Evolutionary conservation across 2,797 vertebrate species (phyloP), one percentile per base, ranked within the genome.

Genomic region (Limosa lapponica): DNA sequence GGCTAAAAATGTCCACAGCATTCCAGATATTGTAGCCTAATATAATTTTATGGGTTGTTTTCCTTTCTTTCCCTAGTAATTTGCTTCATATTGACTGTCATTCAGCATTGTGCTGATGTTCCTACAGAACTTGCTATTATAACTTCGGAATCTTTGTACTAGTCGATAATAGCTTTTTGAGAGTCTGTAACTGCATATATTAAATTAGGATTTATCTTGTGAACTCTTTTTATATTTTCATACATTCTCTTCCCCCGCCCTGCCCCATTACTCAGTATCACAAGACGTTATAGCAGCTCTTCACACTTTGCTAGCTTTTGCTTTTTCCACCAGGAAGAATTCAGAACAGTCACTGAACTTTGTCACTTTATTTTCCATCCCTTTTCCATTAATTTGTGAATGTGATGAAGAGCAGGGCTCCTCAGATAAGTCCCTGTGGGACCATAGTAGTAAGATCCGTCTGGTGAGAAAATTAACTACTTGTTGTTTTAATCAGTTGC

Each of bases 151-250:
- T 55, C 55, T 89, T 81, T 87, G 48, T 82, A 73, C 24, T 71
- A 67, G 36, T 48, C 83, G 69, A 82, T 70, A 96, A 93, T 30
- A 79, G 78, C 74, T 85, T 80, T 89, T 91, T 62, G 57, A 69
- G 83, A 79, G 51, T 25, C 55, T 82, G 28, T 52, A 89, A 80
- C 10, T 44, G 18, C 71, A 59, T 70, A 66, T n/a, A 79, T 58
- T 58, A 87, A 89, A 87, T 72, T 55, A 70, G 39, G 73, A 89
- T 82, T 89, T 67, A 48, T 87, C 55, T 57, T 70, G 16, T 39
- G 58, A 82, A 44, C 27, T 46, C 49, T 57, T 91, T 46, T 57
- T 54, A n/a, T n/a, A 44, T 89, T 92, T 95, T 92, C 74, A 67
- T 58, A 62, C 6, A 1, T 77, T 82, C 43, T 54, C 24, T 84